These are phyloP conservation scores for Fragum whitleyi DNA, from an alignment of 2,888 invertebrate genomes.

Conservation along the genomic window DNA sequence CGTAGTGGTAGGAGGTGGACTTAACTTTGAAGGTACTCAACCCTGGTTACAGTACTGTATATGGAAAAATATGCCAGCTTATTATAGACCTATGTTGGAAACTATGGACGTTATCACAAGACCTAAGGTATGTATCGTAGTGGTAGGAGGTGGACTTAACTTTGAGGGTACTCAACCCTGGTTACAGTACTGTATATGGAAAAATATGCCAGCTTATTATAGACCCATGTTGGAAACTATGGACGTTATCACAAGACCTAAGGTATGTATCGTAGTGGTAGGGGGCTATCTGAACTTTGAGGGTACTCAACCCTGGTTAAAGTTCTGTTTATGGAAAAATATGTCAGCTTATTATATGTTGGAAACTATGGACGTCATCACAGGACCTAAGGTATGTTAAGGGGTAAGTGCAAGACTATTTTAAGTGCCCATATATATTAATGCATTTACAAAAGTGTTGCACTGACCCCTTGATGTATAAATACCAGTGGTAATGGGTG, in stretches of 20 bases:
- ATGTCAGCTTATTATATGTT: slow-evolving; percentile 90
- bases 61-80: slow-evolving; percentile 92
- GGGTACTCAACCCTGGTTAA: slow-evolving; percentile 94
- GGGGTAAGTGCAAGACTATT: too few species aligned
- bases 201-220: slow-evolving; percentile 93
- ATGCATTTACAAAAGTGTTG: too few species aligned
- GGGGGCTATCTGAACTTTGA: slow-evolving; percentile 96
- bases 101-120: slow-evolving; percentile 96
- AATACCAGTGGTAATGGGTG: slow-evolving; percentile 93
- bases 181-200: slow-evolving; percentile 94
- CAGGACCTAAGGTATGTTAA: slow-evolving; percentile 92
- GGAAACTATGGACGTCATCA: slow-evolving; percentile 95
- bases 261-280: slow-evolving; percentile 89
- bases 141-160: slow-evolving; percentile 97
- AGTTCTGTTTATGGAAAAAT: slow-evolving; percentile 93
- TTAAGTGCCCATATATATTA: too few species aligned
- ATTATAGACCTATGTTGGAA: slow-evolving; percentile 88
- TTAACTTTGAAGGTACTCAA: slow-evolving; percentile 93
- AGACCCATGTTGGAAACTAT: slow-evolving; percentile 89
- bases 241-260: slow-evolving; percentile 95
- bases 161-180: slow-evolving; percentile 93
- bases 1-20: slow-evolving; percentile 94
- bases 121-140: slow-evolving; percentile 89
- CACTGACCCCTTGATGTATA: too few species aligned
- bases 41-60: slow-evolving; percentile 95